Percentiles rank a stretch among this genome's conserved stretches.
phyloP scores from a whole-genome alignment of 2,888 invertebrate species.

The Callyntrura sp. region DNA sequence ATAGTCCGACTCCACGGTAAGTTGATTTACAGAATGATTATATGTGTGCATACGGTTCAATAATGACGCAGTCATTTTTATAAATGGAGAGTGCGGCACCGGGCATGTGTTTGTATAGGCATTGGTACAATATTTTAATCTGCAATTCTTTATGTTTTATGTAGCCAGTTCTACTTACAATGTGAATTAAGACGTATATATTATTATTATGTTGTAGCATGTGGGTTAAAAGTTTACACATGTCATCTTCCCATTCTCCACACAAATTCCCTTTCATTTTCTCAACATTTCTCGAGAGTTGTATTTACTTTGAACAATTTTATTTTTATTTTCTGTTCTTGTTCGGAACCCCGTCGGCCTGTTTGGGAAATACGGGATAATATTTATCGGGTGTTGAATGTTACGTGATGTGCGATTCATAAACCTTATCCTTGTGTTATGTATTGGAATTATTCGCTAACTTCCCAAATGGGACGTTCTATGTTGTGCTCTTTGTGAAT shows the following conservation, averaged over 20 bases:
- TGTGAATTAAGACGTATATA: not conserved
- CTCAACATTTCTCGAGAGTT: not conserved
- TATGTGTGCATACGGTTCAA: not conserved
- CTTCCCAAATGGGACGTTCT: not conserved
- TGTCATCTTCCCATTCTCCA: not conserved
- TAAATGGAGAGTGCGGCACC: not conserved
- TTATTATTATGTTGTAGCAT: no score
- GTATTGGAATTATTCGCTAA: not conserved
- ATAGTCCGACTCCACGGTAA: conserved; percentile 65
- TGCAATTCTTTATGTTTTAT: not conserved
- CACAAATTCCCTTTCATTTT: not conserved
- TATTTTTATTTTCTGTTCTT: not conserved
- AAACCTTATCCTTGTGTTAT: no score
- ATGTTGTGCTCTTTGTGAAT: conserved; percentile 1
- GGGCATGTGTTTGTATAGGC: no score
- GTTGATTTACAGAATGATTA: conserved; percentile 33
- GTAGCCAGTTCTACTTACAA: not conserved
- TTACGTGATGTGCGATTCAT: no score
- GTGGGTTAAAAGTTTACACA: conserved; percentile 42
- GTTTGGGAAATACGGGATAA: not conserved
- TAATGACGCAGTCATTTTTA: no score
- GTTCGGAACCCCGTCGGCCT: not conserved
- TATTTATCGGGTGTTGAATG: not conserved
- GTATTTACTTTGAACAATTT: not conserved
- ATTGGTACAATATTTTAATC: no score